These are phyloP conservation scores for Lycophotia porphyrea DNA, from an alignment of 2,888 invertebrate species.

Conservation along the genomic window DNA sequence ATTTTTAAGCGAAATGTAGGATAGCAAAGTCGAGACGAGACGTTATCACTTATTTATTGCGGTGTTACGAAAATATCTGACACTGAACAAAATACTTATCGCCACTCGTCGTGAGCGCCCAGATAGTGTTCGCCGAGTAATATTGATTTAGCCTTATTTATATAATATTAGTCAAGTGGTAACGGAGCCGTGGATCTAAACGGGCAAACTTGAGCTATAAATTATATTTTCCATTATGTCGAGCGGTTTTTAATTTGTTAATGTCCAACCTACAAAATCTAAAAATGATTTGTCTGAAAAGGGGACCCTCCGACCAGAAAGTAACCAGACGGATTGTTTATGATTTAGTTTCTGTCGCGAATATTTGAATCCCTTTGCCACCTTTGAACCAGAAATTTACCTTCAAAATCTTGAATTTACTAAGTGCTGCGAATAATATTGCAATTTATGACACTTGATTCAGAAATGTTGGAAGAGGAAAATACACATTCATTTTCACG, in stretches of 20 bases:
- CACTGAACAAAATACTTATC: conserved; percentile 37
- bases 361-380: neutral
- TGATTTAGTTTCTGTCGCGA: neutral
- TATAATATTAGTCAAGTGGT: neutral
- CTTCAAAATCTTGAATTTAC: neutral
- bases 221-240: neutral
- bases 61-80: conserved; percentile 28
- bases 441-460: conserved; percentile 3
- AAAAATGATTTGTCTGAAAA: neutral
- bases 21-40: neutral
- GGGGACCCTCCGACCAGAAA: neutral
- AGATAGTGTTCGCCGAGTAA: conserved; percentile 26
- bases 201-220: neutral
- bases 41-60: conserved; percentile 19
- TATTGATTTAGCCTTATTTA: conserved; percentile 44
- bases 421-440: neutral
- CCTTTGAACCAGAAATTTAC: neutral
- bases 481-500: neutral
- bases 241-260: neutral
- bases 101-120: conserved; percentile 15
- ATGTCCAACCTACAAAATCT: neutral
- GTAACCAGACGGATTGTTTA: neutral
- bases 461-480: neutral
- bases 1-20: neutral
- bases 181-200: neutral